Evolutionary conservation across 2,113 vertebrate genomes (phyloP).

Genomic region (Ondatra zibethicus): DNA sequence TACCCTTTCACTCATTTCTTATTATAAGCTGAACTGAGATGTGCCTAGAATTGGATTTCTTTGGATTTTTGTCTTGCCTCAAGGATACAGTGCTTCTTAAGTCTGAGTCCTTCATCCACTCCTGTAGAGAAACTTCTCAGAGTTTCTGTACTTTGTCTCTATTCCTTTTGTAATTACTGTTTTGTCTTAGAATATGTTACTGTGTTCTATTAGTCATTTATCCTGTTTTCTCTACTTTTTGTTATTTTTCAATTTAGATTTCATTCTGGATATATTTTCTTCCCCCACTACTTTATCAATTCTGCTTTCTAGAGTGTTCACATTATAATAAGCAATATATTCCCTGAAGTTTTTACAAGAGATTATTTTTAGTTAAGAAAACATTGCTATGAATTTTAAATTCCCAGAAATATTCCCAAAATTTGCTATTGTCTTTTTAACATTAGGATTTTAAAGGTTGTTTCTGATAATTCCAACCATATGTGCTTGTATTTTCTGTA

Average conservation of each 20-base stretch:
- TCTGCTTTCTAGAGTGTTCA: neutral
- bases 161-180: neutral
- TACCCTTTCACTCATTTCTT: neutral
- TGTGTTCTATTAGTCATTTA: neutral
- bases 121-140: neutral
- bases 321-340: neutral
- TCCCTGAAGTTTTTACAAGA: neutral
- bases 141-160: neutral
- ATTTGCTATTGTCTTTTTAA: neutral
- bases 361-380: neutral
- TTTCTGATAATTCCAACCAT: neutral
- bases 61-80: neutral
- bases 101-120: neutral
- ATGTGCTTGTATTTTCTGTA: neutral
- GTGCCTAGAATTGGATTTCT: neutral
- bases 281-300: neutral
- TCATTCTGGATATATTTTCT: neutral
- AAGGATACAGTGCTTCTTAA: neutral
- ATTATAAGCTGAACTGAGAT: neutral
- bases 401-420: neutral
- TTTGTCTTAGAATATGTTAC: neutral
- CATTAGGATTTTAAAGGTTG: neutral
- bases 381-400: neutral
- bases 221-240: neutral
- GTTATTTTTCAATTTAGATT: neutral